phyloP scores from a whole-genome alignment of 2,113 vertebrate genomes.

The Furnarius figulus region DNA sequence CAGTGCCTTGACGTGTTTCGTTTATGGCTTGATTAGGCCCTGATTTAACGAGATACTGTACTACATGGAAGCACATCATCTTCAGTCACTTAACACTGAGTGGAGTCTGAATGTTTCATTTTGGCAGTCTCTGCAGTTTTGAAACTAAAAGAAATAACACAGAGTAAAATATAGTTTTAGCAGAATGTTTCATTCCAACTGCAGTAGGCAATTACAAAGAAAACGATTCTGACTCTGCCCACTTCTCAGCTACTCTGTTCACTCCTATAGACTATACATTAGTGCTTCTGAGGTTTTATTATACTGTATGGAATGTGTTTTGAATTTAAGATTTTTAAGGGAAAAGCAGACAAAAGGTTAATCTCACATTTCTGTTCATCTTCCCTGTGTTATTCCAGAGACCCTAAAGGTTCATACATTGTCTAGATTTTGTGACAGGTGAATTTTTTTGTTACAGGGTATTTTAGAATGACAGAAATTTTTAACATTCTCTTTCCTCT shows the following conservation, averaged over 20 bases:
- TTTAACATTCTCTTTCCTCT: neutral
- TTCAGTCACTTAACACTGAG: slow-evolving; percentile 10
- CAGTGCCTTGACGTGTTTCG: neutral
- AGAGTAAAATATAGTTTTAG: slow-evolving; percentile 15
- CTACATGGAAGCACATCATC: neutral
- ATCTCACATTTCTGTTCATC: neutral
- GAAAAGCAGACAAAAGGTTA: slow-evolving; percentile 15
- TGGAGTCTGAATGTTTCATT: neutral
- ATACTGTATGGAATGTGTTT: neutral
- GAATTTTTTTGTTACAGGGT: neutral
- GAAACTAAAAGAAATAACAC: neutral
- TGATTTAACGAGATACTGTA: slow-evolving; percentile 22
- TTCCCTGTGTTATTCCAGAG: neutral
- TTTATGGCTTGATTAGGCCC: slow-evolving; percentile 50
- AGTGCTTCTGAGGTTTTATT: slow-evolving; percentile 28
- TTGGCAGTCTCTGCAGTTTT: neutral
- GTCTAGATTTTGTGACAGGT: neutral
- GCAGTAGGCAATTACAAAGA: slow-evolving; percentile 49
- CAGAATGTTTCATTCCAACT: slow-evolving; percentile 24
- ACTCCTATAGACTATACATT: neutral
- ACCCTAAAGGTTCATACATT: neutral
- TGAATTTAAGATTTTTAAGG: slow-evolving; percentile 16
- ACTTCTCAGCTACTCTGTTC: slow-evolving; percentile 27
- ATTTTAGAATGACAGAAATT: neutral
- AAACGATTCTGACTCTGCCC: slow-evolving; percentile 40